Conservation (phyloP, 2,113 vertebrate genomes). For the Takifugu flavidus region DNA sequence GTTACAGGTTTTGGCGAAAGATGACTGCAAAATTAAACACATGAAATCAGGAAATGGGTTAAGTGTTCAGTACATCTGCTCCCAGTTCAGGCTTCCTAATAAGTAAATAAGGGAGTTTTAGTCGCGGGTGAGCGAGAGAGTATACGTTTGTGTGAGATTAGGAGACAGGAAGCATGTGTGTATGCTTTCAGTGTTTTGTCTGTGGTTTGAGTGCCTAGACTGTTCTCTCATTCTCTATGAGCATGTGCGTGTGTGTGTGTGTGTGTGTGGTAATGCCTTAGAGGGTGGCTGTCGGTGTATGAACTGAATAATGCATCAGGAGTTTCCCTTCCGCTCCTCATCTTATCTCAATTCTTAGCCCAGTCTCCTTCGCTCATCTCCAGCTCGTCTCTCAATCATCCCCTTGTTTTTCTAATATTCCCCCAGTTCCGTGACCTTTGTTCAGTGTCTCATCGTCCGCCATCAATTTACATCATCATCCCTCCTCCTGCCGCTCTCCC, state of each 20-base stretch:
- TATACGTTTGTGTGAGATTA: slow-evolving; percentile 22
- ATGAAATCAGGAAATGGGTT: slow-evolving; percentile 13
- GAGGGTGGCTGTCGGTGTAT: slow-evolving; percentile 48
- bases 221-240: slow-evolving; percentile 20
- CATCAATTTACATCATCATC: slow-evolving; percentile 28
- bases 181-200: slow-evolving; percentile 45
- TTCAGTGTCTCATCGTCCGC: slow-evolving; percentile 39
- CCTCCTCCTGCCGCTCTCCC: background rate
- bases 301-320: slow-evolving; percentile 62
- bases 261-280: slow-evolving; percentile 28
- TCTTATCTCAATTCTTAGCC: slow-evolving; percentile 20
- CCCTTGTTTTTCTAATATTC: slow-evolving; percentile 41
- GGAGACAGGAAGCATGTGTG: slow-evolving; percentile 26
- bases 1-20: background rate
- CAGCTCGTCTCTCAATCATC: slow-evolving; percentile 27
- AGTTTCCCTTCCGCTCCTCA: slow-evolving; percentile 29
- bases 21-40: slow-evolving; percentile 8
- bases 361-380: slow-evolving; percentile 17
- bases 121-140: slow-evolving; percentile 1
- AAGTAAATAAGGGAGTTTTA: slow-evolving; percentile 12
- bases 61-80: slow-evolving; percentile 9
- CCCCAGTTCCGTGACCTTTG: slow-evolving; percentile 45
- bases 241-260: slow-evolving; percentile 13
- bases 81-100: slow-evolving; percentile 1
- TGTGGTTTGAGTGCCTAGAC: slow-evolving; percentile 42